These are phyloP conservation scores for Hypercompe scribonia DNA, from an alignment of 2,888 invertebrate genomes.

Conservation along the genomic window DNA sequence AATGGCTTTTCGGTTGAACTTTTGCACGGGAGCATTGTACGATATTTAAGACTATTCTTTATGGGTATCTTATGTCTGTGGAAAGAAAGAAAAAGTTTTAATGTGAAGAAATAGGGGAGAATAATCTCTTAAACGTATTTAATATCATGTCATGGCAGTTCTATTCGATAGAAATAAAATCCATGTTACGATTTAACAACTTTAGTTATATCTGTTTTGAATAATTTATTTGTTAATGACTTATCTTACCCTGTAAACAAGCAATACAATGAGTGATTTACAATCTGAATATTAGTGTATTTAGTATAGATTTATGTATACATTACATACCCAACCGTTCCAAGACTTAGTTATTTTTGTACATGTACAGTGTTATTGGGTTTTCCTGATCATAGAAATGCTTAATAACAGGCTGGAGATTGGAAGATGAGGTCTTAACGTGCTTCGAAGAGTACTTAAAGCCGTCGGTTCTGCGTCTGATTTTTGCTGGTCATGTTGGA, in stretches of 20 bases:
- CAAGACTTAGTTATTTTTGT: too few species aligned
- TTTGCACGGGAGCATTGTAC: constrained; percentile 48
- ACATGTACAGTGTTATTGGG: too few species aligned
- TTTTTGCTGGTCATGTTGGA: too few species aligned
- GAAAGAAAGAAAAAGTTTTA: constrained; percentile 32
- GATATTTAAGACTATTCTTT: constrained; percentile 36
- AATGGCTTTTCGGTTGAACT: constrained; percentile 45
- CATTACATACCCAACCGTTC: not conserved
- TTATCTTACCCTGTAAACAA: not conserved
- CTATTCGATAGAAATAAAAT: constrained; percentile 2
- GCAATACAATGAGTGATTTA: not conserved
- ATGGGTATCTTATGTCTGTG: constrained; percentile 38
- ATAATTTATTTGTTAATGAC: not conserved
- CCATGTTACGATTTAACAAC: not conserved
- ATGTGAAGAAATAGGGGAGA: constrained; percentile 16
- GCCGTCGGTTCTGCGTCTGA: too few species aligned
- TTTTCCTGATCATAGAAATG: too few species aligned
- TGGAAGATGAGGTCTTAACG: too few species aligned
- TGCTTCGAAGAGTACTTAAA: too few species aligned
- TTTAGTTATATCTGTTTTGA: not conserved
- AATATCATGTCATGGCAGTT: constrained; percentile 11
- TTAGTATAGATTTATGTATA: not conserved
- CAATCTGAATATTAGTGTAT: not conserved
- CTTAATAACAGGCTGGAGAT: too few species aligned
- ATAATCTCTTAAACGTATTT: constrained; percentile 15